Base-by-base conservation (phyloP, 2,113 vertebrate species). In the Pollimyrus isidori region DNA sequence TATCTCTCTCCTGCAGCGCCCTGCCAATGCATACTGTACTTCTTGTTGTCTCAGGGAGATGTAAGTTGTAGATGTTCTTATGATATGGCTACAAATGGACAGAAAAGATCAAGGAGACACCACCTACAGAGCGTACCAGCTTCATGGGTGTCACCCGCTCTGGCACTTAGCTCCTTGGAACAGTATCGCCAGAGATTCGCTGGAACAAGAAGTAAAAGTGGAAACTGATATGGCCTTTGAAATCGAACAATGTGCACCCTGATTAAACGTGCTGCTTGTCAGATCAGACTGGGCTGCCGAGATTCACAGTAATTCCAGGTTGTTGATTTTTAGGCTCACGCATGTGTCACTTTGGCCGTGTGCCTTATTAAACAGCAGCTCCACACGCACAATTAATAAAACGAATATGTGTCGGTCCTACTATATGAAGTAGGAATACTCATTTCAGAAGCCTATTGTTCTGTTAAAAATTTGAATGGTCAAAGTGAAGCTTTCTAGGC, bases 201-300 rank as follows among this genome's bases (percentile, higher is more conserved):
- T 80, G 26, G 87, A 88, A 88, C 17, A 10, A 50, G 80, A 76
- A 80, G 7, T 46, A 73, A 76, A 88, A 88, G 39, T 69, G 42
- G 3, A 65, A 26, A 9, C 4, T 23, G 21, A 48, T n/a, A 26
- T 15, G 58, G 87, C 46, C 46, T 46, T 85, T 26, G 46, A 85
- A 85, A 85, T 49, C 42, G 10, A 85, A 85, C 39, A 45, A 85
- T 85, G 23, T 45, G 7, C 42, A 13, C 10, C 45, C 5, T 85
- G 82, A 85, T 85, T 85, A 49, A 46, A 49, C 17, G 19, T 23
- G 42, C 82, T 48, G 82, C 13, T 48, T 48, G 82, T 85, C 46
- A 48, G 45, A 49, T 49, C 48, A 26, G 82, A 49, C 5, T 46
- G 45, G 23, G 23, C 10, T 5, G 21, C 35, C 13, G 7, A n/a